Evolutionary conservation across 1,140 invertebrate species (phyloP).

Genomic region (Cephus cinctus): DNA sequence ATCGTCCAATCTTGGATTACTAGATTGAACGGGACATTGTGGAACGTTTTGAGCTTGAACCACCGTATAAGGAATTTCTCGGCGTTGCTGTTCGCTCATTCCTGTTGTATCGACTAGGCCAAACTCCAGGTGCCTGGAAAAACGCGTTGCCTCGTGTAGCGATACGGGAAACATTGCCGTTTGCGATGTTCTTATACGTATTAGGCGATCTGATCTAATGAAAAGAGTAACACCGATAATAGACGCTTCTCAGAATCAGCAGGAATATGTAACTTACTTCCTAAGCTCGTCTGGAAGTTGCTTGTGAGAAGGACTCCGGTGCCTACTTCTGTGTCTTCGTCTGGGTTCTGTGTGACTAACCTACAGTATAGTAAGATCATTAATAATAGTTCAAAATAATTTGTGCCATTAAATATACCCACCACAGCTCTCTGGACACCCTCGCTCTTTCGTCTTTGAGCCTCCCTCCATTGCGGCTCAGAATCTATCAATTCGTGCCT

Average conservation of each 20-base stretch:
- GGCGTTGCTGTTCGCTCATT: constrained; percentile 84
- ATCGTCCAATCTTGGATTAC: constrained; percentile 47
- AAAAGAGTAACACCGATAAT: too few species aligned
- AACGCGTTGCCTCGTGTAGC: too few species aligned
- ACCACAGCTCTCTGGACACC: constrained; percentile 56
- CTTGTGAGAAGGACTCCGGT: constrained; percentile 52
- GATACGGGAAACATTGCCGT: too few species aligned
- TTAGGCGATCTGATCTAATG: too few species aligned
- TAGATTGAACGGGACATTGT: constrained; percentile 40
- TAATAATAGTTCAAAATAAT: too few species aligned
- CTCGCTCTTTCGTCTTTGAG: constrained; percentile 71
- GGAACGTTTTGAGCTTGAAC: constrained; percentile 62
- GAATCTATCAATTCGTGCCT: constrained; percentile 79
- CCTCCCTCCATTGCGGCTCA: constrained; percentile 83
- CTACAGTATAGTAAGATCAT: constrained; percentile 23
- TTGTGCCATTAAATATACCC: too few species aligned
- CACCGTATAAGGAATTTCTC: constrained; percentile 90
- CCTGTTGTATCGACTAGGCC: constrained; percentile 84
- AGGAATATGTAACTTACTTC: constrained; percentile 46
- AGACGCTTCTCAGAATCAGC: background rate
- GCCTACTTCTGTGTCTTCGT: constrained; percentile 50
- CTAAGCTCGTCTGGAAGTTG: constrained; percentile 51
- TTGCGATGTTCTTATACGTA: too few species aligned
- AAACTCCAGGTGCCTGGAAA: constrained; percentile 78
- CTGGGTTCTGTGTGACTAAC: constrained; percentile 52